Evolutionary conservation across 2,888 invertebrate genomes (phyloP).

Genomic region (Reticulitermes lucifugus): DNA sequence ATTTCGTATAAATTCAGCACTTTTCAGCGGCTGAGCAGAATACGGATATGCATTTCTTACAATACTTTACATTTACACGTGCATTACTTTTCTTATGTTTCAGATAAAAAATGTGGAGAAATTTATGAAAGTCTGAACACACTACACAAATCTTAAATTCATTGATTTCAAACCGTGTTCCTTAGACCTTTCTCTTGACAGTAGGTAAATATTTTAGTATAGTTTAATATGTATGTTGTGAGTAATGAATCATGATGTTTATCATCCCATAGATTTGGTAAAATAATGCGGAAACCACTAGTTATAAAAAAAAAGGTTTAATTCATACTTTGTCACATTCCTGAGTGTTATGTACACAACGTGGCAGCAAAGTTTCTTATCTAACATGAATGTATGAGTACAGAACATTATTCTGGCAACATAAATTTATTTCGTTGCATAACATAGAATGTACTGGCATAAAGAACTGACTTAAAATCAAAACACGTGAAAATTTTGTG

Average conservation of each 20-base stretch:
- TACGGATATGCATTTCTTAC: too few species aligned
- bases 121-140: neutral
- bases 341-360: conserved; percentile 32
- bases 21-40: too few species aligned
- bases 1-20: too few species aligned
- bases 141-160: neutral
- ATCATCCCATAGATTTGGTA: neutral
- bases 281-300: neutral
- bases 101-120: neutral
- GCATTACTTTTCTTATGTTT: too few species aligned
- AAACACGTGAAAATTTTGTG: neutral
- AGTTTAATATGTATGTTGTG: neutral
- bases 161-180: too few species aligned
- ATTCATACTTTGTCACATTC: conserved; percentile 34
- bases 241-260: neutral
- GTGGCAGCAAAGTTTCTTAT: conserved; percentile 9
- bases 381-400: neutral
- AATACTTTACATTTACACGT: too few species aligned
- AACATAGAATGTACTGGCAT: neutral
- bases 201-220: neutral
- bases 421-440: neutral
- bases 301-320: conserved; percentile 24
- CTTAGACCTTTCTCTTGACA: too few species aligned
- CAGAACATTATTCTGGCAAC: neutral
- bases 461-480: neutral